phyloP scores from a whole-genome alignment of 2,113 vertebrate genomes.

The Lycaon pictus region DNA sequence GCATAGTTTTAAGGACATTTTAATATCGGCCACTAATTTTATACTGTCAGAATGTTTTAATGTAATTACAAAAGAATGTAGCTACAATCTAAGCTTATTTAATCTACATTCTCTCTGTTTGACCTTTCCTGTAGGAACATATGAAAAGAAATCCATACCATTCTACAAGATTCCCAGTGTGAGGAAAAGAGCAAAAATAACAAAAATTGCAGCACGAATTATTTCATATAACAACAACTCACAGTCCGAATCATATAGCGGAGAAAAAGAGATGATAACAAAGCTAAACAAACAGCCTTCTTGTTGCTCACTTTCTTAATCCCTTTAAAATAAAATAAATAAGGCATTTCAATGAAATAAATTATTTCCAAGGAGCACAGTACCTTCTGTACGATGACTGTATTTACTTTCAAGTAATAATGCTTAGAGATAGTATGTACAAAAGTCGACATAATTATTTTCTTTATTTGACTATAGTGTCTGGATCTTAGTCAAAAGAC shows the following conservation, averaged over 20 bases:
- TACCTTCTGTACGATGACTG: constrained; percentile 59
- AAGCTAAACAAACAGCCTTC: constrained; percentile 75
- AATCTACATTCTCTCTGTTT: constrained; percentile 69
- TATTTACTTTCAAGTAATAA: constrained; percentile 81
- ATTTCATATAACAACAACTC: constrained; percentile 51
- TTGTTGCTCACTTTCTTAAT: constrained; percentile 60
- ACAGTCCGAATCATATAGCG: constrained; percentile 42
- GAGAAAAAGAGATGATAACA: constrained; percentile 38
- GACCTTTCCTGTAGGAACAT: constrained; percentile 58
- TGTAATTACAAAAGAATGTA: constrained; percentile 76
- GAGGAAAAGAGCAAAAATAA: constrained; percentile 49
- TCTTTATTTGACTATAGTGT: constrained; percentile 77
- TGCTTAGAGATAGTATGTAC: constrained; percentile 78
- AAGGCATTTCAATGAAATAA: constrained; percentile 81
- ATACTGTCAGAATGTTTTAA: constrained; percentile 79
- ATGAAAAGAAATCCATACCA: constrained; percentile 53
- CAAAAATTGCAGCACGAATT: constrained; percentile 69
- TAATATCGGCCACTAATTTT: constrained; percentile 81
- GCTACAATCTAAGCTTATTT: constrained; percentile 68
- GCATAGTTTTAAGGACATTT: constrained; percentile 81
- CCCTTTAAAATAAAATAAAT: constrained; percentile 83
- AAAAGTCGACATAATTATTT: constrained; percentile 82
- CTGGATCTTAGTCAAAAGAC: constrained; percentile 76
- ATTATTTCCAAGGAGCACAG: constrained; percentile 74
- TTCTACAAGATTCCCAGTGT: constrained; percentile 13